Conservation (phyloP, 2,113 vertebrate species). For the Hippocampus mohnikei region DNA sequence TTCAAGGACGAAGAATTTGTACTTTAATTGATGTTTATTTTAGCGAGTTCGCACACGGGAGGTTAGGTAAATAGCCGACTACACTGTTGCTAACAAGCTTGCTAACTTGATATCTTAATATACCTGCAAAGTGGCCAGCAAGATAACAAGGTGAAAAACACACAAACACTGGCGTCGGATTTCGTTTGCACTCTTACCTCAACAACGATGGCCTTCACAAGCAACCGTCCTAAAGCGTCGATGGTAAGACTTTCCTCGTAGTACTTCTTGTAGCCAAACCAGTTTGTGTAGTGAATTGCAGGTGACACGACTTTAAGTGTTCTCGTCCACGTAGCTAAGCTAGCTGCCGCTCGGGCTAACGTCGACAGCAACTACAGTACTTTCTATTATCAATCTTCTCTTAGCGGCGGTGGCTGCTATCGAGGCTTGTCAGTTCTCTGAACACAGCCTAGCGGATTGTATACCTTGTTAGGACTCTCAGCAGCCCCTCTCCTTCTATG, state of each 20-base stretch:
- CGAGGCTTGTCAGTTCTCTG: slow-evolving; percentile 37
- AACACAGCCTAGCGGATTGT: slow-evolving; percentile 13
- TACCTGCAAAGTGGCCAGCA: slow-evolving; percentile 56
- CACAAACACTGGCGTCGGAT: neutral
- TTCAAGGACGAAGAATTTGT: too few relatives aligned
- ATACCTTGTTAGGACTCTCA: slow-evolving; percentile 36
- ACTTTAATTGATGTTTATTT: neutral
- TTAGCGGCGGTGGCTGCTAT: slow-evolving; percentile 14
- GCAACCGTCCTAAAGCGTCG: slow-evolving; percentile 3
- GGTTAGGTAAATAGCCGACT: slow-evolving; percentile 12
- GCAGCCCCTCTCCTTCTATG: slow-evolving; percentile 31
- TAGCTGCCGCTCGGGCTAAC: slow-evolving; percentile 36
- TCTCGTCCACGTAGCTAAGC: slow-evolving; percentile 64
- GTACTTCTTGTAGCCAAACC: slow-evolving; percentile 13
- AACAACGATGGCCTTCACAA: neutral
- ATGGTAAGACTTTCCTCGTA: slow-evolving; percentile 11
- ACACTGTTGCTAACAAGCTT: neutral
- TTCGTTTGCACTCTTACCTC: slow-evolving; percentile 29
- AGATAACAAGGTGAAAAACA: slow-evolving; percentile 20
- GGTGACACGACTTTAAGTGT: slow-evolving; percentile 60
- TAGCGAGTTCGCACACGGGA: neutral
- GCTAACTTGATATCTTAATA: slow-evolving; percentile 47
- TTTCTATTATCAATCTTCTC: slow-evolving; percentile 41
- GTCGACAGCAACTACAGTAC: slow-evolving; percentile 54
- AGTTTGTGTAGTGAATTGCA: slow-evolving; percentile 32